Base-by-base conservation (phyloP, 2,113 vertebrate species). In the Corythornis vintsioides region DNA sequence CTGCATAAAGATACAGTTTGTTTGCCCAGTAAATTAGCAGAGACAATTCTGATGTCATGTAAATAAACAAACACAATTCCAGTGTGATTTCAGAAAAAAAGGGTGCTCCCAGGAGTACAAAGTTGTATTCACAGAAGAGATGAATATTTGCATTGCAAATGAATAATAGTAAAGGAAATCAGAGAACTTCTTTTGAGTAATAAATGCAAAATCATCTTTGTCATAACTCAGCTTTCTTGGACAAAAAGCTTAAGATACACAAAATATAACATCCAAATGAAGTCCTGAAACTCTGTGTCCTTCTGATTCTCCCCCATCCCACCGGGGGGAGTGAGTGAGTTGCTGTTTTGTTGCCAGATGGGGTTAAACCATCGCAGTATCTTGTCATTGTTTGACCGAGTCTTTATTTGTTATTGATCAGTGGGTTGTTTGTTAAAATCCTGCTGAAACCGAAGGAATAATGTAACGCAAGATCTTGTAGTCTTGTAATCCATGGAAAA, bases 1-100 rank as follows among this genome's bases (percentile, higher is more conserved):
- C 93, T 89, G 88, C 92, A 79, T 26, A 45, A 63, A 86, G 84
- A 92, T 35, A 73, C 26, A 70, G 60, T 47, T 73, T 60, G 50
- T 86, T 88, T 66, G 73, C 25, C 60, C 76, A 52, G 70, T 74
- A 81, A 72, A 93, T 43, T 29, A 88, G 60, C 42, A 86, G 67
- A 74, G 70, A 72, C 42, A 47, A 74, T 57, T 90, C 43, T 61
- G 18, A 64, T 72, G 31, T 24, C 18, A 76, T n/a, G 35, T 9
- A 63, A 89, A 92, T 81, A 76, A 86, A 40, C 15, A 87, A 91
- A 89, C 15, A 71, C 31, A 56, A 74, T 53, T 87, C 38, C 42
- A 33, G 53, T 25, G 10, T 53, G 40, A 74, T 73, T 91, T 84
- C 43, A 47, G 64, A 43, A 82, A 79, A 74, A 31, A 47, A 31